Conservation (phyloP, 2,888 invertebrate genomes). For the Bedellia somnulentella region DNA sequence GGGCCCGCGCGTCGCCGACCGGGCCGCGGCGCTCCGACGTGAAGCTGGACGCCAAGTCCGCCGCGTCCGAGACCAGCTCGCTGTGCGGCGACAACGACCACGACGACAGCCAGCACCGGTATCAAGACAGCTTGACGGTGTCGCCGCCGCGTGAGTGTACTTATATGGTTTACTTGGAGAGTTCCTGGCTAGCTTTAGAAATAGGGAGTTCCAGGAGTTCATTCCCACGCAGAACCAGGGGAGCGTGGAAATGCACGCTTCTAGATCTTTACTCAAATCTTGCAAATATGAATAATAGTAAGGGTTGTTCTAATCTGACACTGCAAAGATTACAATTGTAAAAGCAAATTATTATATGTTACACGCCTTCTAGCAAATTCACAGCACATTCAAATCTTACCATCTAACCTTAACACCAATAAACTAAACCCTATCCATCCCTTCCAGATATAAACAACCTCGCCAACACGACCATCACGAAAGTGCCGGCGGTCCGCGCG, state of each 20-base stretch:
- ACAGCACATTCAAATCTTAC: too few relatives aligned
- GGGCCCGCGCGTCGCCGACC: conserved; percentile 84
- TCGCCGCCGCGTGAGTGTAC: conserved; percentile 63
- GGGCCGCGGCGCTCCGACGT: conserved; percentile 77
- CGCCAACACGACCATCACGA: conserved; percentile 66
- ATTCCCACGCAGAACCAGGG: too few relatives aligned
- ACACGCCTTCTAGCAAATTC: too few relatives aligned
- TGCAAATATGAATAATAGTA: too few relatives aligned
- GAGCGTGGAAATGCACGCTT: too few relatives aligned
- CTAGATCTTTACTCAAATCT: too few relatives aligned
- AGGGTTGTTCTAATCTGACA: too few relatives aligned
- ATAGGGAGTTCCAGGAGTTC: too few relatives aligned
- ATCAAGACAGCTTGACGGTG: conserved; percentile 52
- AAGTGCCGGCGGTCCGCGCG: conserved; percentile 65
- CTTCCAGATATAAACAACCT: conserved; percentile 51
- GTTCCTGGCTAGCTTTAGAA: too few relatives aligned
- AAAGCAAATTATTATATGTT: too few relatives aligned
- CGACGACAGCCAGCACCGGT: conserved; percentile 75
- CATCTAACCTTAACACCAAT: too few relatives aligned
- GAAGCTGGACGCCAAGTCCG: conserved; percentile 76
- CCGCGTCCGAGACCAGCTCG: conserved; percentile 73
- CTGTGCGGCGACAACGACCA: conserved; percentile 80
- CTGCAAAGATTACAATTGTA: too few relatives aligned
- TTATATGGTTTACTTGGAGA: neutral
- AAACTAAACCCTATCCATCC: neutral